Percentiles rank a stretch among this genome's conserved stretches.
Evolutionary conservation across 1,140 invertebrate species (phyloP).

Genomic region (Dolichoris vasculosae): DNA sequence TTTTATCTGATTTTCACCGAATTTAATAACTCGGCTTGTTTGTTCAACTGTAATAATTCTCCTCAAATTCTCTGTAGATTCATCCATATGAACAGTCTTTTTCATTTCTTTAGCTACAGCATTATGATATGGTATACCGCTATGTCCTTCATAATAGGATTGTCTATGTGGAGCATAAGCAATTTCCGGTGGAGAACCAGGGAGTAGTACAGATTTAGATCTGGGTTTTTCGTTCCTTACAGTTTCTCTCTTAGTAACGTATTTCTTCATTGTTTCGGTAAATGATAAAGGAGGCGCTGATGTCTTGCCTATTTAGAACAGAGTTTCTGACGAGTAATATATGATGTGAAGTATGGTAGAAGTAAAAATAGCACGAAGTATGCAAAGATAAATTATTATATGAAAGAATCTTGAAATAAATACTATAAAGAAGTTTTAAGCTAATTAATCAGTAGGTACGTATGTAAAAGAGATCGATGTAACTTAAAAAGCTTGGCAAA

Average conservation of each 20-base stretch:
- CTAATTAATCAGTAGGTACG: conserved; percentile 29
- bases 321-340: conserved; percentile 72
- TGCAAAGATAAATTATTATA: conserved; percentile 12
- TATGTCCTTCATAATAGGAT: conserved; percentile 75
- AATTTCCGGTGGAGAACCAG: conserved; percentile 77
- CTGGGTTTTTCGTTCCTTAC: conserved; percentile 64
- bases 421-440: conserved; percentile 13
- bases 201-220: conserved; percentile 74
- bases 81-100: conserved; percentile 81
- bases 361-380: conserved; percentile 23
- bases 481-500: conserved; percentile 52
- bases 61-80: conserved; percentile 79
- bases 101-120: conserved; percentile 80
- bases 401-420: conserved; percentile 7
- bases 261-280: conserved; percentile 56
- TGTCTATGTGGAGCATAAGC: conserved; percentile 75
- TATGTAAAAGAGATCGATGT: conserved; percentile 42
- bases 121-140: conserved; percentile 75
- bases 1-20: conserved; percentile 72
- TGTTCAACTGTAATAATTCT: conserved; percentile 81
- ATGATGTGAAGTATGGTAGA: conserved; percentile 40
- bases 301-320: conserved; percentile 54
- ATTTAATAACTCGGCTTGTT: conserved; percentile 81
- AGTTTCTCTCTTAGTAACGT: conserved; percentile 57
- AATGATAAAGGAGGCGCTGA: conserved; percentile 46